phyloP scores from a whole-genome alignment of 1,140 invertebrate genomes.

The Lepidostoma basale region DNA sequence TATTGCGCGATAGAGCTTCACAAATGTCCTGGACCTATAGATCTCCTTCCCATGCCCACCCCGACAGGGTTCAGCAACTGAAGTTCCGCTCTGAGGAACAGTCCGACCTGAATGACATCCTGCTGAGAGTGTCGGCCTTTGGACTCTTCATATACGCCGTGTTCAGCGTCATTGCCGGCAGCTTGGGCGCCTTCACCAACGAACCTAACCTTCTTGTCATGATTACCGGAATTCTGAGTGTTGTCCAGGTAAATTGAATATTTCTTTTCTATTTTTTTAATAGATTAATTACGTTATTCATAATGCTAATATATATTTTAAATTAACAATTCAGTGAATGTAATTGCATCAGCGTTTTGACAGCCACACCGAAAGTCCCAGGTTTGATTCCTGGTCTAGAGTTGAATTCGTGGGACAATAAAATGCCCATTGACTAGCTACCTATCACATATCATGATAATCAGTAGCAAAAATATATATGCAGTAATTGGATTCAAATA shows the following conservation, averaged over 20 bases:
- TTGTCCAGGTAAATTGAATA: conserved; percentile 70
- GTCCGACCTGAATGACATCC: conserved; percentile 87
- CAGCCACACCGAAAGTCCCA: too few species aligned
- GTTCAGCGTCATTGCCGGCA: conserved; percentile 91
- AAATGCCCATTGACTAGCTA: too few species aligned
- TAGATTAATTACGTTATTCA: not conserved
- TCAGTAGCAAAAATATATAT: too few species aligned
- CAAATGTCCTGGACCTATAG: conserved; percentile 59
- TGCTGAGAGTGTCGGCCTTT: conserved; percentile 88
- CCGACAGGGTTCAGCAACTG: conserved; percentile 79
- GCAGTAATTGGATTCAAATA: too few species aligned
- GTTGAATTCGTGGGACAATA: too few species aligned
- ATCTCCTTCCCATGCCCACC: conserved; percentile 58
- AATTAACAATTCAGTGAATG: too few species aligned
- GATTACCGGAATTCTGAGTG: conserved; percentile 84
- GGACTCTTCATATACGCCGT: conserved; percentile 91
- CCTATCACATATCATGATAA: too few species aligned
- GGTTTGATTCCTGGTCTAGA: too few species aligned
- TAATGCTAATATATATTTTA: not conserved
- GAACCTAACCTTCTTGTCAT: conserved; percentile 89
- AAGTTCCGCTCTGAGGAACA: conserved; percentile 89
- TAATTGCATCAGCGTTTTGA: too few species aligned
- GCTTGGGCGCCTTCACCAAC: conserved; percentile 79
- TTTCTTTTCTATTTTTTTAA: conserved; percentile 31
- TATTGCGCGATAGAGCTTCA: conserved; percentile 53